Evolutionary conservation across 2,888 invertebrate genomes (phyloP), one percentile per base, ranked within the genome.

Genomic region (Caenorhabditis wallacei): DNA sequence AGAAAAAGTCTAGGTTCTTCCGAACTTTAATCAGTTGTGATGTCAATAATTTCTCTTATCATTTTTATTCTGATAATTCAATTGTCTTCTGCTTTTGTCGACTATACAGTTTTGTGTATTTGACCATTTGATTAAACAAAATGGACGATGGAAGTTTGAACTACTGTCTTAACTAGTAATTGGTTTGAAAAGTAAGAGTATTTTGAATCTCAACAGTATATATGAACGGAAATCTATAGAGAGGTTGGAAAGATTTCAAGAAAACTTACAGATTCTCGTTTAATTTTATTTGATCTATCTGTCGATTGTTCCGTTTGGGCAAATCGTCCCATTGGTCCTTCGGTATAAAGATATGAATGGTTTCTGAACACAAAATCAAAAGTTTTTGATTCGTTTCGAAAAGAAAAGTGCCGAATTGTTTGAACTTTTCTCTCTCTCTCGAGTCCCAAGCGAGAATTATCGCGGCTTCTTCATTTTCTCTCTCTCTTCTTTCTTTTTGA

Each of bases 321-420:
- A 51, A 48, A 57, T 8, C 74, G 74, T 43, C 80, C 69, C 78
- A 78, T 74, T 43, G 80, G 80, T 69, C 80, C 72, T 59, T 80
- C 80, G 68, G 68, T 80, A 57, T 80, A 80, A 16, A 80, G 48
- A 37, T 54, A 59, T n/a, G 80, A 80, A 35, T 68, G 69, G 69
- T 72, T 74, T 80, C 80, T 80, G 80, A 59, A 80, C 66, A 54
- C 71, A 37, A 63, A 53, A 53, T n/a, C n/a, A n/a, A n/a, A n/a
- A n/a, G n/a, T 48, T 57, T 57, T 70, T 48, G 57, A 46, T 57
- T 59, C 70, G 53, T 53, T 54, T 35, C 22, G 35, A 51, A 35
- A 24, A 51, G 10, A 51, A 40, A 51, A 59, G 59, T 61, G 54
- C 46, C 13, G 48, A 63, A 43, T 78, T 69, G 69, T 69, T 69